phyloP scores from a whole-genome alignment of 1,140 invertebrate genomes.

The Tyrophagus putrescentiae region DNA sequence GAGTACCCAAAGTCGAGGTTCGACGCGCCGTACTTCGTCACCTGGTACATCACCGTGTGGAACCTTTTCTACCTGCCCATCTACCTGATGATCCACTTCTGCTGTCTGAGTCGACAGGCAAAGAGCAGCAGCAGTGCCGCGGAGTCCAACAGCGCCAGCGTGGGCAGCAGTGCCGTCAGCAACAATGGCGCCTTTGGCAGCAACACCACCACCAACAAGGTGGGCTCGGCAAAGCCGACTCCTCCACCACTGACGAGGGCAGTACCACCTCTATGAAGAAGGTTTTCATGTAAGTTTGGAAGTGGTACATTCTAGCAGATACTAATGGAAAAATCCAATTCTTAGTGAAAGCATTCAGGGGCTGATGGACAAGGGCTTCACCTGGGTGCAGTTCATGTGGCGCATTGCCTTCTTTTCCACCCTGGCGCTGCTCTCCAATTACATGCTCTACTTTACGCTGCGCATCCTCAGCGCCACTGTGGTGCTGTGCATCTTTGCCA shows the following conservation, averaged over 20 bases:
- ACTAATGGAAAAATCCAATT: not conserved
- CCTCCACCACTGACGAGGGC: not conserved
- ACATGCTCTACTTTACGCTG: slow-evolving; percentile 72
- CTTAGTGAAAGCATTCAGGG: slow-evolving; percentile 30
- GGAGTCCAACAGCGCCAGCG: slow-evolving; percentile 8
- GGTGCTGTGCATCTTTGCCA: slow-evolving; percentile 77
- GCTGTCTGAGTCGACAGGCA: slow-evolving; percentile 22
- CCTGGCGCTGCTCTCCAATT: slow-evolving; percentile 80
- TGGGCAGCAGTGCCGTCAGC: slow-evolving; percentile 1
- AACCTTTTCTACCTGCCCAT: slow-evolving; percentile 76
- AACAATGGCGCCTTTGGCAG: slow-evolving; percentile 1
- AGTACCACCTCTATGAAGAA: slow-evolving; percentile 21
- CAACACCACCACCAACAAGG: not conserved
- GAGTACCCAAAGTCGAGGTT: not conserved
- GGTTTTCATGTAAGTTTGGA: slow-evolving; percentile 21
- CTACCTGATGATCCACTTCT: slow-evolving; percentile 55
- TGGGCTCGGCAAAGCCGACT: not conserved
- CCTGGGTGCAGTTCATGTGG: slow-evolving; percentile 29
- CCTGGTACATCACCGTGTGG: slow-evolving; percentile 88
- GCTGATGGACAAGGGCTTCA: slow-evolving; percentile 31
- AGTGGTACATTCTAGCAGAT: not conserved
- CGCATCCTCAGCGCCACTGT: slow-evolving; percentile 71
- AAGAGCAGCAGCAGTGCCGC: not conserved
- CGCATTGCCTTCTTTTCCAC: slow-evolving; percentile 71
- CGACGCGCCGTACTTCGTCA: slow-evolving; percentile 43